Conservation (phyloP, 2,113 vertebrate genomes). For the Grammomys surdaster region DNA sequence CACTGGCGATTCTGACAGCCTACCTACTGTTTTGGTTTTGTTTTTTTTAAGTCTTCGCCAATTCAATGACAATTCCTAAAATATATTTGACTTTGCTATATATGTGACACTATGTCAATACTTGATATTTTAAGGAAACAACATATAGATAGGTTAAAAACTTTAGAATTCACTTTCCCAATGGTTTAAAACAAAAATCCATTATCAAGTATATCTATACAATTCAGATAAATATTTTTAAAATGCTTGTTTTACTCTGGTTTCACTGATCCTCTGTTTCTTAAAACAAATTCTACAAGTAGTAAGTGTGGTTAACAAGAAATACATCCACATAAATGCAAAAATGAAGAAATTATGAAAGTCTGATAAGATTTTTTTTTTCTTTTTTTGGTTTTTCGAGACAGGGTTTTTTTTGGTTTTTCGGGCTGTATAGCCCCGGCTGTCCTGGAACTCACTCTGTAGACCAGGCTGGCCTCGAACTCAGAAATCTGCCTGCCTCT, state of each 20-base stretch:
- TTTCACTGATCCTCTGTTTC: slow-evolving; percentile 47
- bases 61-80: slow-evolving; percentile 58
- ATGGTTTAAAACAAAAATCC: neutral
- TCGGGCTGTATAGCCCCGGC: too few species aligned
- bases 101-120: neutral
- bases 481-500: too few species aligned
- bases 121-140: slow-evolving; percentile 41
- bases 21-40: neutral
- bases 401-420: too few species aligned
- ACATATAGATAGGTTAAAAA: neutral
- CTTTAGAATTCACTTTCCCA: slow-evolving; percentile 39
- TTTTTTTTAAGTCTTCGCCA: neutral
- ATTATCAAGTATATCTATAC: neutral
- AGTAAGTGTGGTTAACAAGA: slow-evolving; percentile 23
- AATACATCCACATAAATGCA: slow-evolving; percentile 59
- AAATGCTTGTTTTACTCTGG: slow-evolving; percentile 28
- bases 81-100: slow-evolving; percentile 53
- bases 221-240: neutral
- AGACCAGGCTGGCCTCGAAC: too few species aligned
- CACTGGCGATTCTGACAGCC: neutral
- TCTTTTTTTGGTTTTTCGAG: too few species aligned
- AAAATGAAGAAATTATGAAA: slow-evolving; percentile 56
- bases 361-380: neutral
- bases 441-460: too few species aligned
- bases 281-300: slow-evolving; percentile 62